Base-by-base conservation (phyloP, 2,113 vertebrate species). In the Mirounga angustirostris region DNA sequence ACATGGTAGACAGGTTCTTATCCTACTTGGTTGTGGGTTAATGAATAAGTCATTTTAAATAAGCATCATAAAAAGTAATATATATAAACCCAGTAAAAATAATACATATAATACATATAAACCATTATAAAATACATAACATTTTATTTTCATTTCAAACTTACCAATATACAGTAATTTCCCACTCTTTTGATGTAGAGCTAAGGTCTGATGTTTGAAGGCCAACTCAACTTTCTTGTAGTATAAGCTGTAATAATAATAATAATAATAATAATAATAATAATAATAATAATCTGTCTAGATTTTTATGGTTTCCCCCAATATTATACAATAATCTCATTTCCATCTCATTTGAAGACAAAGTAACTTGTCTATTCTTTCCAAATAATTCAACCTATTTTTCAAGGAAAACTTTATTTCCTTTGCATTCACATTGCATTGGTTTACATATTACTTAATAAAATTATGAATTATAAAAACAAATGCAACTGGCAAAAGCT, bases 81-180 rank as follows among this genome's bases (percentile, higher is more conserved):
- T n/a, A 43, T 59, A 76, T 26, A 96, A 82, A 87, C 13, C 15
- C 71, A 74, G 46, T 46, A 94, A 96, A 95, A 85, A 74, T 67
- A 52, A 50, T 61, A 69, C 43, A 43, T 59, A 76, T 21, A 96
- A 43, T 43, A 43, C 40, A 43, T 43, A 43, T 43, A 82, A 87
- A 10, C 15, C 71, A 74, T 46, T 46, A 46, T 46, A 46, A 46
- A 46, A 46, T 46, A 46, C 52, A 22, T 46, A 73, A 82, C 40
- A 91, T 81, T 94, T 95, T 76, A 87, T 65, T 86, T 96, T 88
- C 33, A n/a, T 16, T 65, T 97, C 95, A 83, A 91, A 95, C 7
- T 95, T 86, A 83, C 13, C 56, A 93, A 22, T 76, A 22, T 36
- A 61, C 26, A 93, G 86, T 93, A 81, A 71, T 86, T 59, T 94